Evolutionary conservation across 2,797 vertebrate species (phyloP).

Genomic region (Melanitta fusca): DNA sequence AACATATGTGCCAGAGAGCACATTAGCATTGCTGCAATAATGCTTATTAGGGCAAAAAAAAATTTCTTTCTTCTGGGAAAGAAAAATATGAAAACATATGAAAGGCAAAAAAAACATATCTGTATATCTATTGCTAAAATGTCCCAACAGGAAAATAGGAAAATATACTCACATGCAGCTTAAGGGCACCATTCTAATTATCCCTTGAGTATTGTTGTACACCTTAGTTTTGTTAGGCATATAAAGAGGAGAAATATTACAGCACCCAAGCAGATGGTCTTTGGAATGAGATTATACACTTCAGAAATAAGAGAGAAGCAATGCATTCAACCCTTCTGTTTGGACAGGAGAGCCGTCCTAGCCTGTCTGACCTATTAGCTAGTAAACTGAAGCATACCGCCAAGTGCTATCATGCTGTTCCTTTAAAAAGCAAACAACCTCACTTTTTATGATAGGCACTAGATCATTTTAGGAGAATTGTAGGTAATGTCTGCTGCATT

Average conservation of each 20-base stretch:
- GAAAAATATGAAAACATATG: not conserved
- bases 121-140: not conserved
- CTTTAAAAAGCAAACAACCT: slow-evolving; percentile 53
- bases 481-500: slow-evolving; percentile 31
- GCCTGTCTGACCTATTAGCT: slow-evolving; percentile 63
- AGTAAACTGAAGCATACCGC: slow-evolving; percentile 22
- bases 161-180: not conserved
- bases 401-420: slow-evolving; percentile 55
- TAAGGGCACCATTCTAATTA: slow-evolving; percentile 26
- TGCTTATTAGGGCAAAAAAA: not conserved
- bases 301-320: slow-evolving; percentile 60
- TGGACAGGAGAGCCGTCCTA: slow-evolving; percentile 58
- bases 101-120: not conserved
- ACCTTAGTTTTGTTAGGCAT: slow-evolving; percentile 43
- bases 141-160: not conserved
- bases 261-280: slow-evolving; percentile 48
- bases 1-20: not conserved
- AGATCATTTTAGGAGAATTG: slow-evolving; percentile 31
- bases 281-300: slow-evolving; percentile 68
- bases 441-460: slow-evolving; percentile 37
- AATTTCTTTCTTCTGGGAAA: not conserved
- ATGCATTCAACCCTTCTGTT: slow-evolving; percentile 62
- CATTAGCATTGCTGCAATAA: not conserved
- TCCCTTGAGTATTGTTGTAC: not conserved
- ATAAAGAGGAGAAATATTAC: slow-evolving; percentile 52